Percentiles rank a stretch among this genome's conserved stretches.
These are phyloP conservation scores for Anodontia alba DNA, from an alignment of 2,888 invertebrate genomes.

Conservation along the genomic window DNA sequence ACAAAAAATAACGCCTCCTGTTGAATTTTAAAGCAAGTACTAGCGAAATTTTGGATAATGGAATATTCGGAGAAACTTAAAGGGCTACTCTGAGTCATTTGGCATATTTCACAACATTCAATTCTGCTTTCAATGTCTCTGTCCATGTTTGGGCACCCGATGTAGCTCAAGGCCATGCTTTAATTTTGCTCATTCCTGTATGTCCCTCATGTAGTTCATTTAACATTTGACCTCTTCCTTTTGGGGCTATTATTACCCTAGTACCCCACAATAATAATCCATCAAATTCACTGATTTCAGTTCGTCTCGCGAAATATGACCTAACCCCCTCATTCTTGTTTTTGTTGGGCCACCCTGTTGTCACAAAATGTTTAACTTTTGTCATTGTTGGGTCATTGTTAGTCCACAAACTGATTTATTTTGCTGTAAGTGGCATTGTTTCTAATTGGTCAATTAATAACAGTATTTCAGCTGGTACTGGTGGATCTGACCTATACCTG, in stretches of 20 bases:
- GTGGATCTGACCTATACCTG: not conserved
- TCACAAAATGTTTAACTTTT: not conserved
- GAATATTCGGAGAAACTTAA: too few relatives aligned
- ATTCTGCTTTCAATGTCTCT: not conserved
- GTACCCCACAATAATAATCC: not conserved
- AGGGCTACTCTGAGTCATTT: not conserved
- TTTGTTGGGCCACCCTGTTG: not conserved
- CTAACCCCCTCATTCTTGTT: not conserved
- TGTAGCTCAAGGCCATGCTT: not conserved
- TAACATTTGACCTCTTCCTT: not conserved
- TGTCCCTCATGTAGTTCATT: not conserved
- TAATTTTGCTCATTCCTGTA: not conserved
- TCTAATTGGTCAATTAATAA: slow-evolving; percentile 27
- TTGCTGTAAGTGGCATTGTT: slow-evolving; percentile 16
- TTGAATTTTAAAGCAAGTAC: too few relatives aligned
- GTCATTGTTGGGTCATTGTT: not conserved
- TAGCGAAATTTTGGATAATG: too few relatives aligned
- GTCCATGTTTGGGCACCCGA: not conserved
- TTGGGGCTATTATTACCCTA: not conserved
- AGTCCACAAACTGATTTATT: not conserved
- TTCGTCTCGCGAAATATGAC: not conserved
- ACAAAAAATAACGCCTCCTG: too few relatives aligned
- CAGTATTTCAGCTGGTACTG: slow-evolving; percentile 26
- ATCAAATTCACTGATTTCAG: slow-evolving; percentile 10
- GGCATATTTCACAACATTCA: not conserved